Evolutionary conservation across 2,797 vertebrate genomes (phyloP), one percentile per base, ranked within the genome.

Genomic region (Urosaurus nigricauda): DNA sequence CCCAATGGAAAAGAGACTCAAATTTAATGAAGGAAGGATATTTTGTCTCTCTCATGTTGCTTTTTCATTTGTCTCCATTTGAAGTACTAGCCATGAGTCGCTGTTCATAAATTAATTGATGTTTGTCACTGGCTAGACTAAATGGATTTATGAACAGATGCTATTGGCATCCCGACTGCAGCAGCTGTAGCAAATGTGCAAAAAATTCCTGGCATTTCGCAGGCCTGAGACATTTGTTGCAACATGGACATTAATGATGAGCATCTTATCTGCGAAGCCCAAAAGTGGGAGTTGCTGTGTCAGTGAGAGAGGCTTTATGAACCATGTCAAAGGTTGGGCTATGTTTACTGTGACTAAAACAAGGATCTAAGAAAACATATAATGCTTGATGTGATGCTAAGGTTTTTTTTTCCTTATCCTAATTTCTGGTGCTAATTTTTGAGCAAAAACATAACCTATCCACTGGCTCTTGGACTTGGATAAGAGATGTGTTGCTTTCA

Each of bases 51-150:
- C 37, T 88, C 35, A 80, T 51, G 43, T 6, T 68, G 4, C 78
- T 90, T 21, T 92, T 83, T 43, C 24, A 9, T 51, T 82, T 83
- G 77, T 87, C 77, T 16, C 47, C 83, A 77, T 91, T 85, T 91
- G 87, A 92, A 88, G 37, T 80, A 16, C 87, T 81, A 35, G 87
- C 71, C 90, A 87, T 79, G 86, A 87, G 37, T 70, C 32, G 21
- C n/a, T 8, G 79, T 80, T 85, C 77, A 56, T 89, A 81, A 92
- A 84, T 86, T 21, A 89, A 74, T 35, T 93, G 86, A 37, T 58
- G 85, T 89, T 65, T 89, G 78, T 91, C 78, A 78, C 79, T 87
- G 86, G 53, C 1, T 6, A 92, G 93, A 51, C 26, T 87, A 63
- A 43, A 47, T 82, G 79, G 56, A 74, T 82, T 79, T 63, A 63